Conservation (phyloP, 2,113 vertebrate genomes). For the Lasiurus cinereus region DNA sequence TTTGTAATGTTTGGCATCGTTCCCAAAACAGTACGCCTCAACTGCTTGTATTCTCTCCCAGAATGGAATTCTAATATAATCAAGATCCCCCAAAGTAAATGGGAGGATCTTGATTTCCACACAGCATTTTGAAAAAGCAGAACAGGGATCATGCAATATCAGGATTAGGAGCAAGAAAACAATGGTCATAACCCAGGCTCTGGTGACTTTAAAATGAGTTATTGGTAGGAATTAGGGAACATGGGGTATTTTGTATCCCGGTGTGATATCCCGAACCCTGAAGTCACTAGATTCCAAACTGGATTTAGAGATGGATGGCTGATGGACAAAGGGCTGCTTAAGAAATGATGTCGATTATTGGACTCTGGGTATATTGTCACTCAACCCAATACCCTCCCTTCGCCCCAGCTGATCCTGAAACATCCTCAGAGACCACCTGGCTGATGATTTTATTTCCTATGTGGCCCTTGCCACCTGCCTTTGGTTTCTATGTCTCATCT, state of each 20-base stretch:
- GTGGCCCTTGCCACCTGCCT: background rate
- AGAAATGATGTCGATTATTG: background rate
- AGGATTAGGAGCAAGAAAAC: background rate
- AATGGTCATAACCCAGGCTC: background rate
- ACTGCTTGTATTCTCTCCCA: background rate
- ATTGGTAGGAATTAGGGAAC: background rate
- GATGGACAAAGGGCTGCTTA: background rate
- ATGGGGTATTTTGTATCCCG: background rate
- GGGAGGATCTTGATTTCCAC: background rate
- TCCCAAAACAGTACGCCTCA: background rate
- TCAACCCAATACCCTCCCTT: background rate
- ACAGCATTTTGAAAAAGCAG: background rate
- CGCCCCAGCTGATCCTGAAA: background rate
- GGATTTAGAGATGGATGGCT: background rate
- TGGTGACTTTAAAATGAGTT: background rate
- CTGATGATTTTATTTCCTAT: background rate
- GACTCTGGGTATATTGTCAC: rapidly evolving
- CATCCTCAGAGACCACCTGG: background rate
- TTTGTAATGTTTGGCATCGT: background rate
- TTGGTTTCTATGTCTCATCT: background rate
- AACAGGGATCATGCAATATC: background rate
- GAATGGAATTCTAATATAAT: background rate
- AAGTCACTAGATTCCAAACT: background rate
- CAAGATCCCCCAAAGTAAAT: too few species aligned
- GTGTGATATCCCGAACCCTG: background rate